Conservation (phyloP, 2,888 invertebrate genomes). For the Lacanobia wlatinum region DNA sequence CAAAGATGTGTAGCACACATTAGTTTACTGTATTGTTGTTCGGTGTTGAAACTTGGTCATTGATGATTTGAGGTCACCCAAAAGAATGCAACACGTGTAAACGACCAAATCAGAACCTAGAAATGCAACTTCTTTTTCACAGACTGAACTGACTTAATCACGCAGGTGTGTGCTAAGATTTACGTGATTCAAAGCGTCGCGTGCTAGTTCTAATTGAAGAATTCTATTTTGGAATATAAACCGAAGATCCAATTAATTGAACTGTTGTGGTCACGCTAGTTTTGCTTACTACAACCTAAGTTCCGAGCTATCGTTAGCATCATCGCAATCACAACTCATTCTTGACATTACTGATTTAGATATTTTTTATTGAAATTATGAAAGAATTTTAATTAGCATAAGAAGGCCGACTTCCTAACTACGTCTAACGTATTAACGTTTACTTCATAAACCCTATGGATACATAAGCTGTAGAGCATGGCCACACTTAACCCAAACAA, state of each 20-base stretch:
- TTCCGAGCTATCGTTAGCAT: constrained; percentile 11
- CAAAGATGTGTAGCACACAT: constrained; percentile 31
- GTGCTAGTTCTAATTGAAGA: constrained; percentile 30
- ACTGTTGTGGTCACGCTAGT: constrained; percentile 35
- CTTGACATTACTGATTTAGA: constrained; percentile 8
- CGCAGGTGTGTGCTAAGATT: constrained; percentile 20
- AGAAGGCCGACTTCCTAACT: not conserved
- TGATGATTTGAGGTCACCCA: constrained; percentile 29
- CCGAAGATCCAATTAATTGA: constrained; percentile 51
- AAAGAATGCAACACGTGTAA: constrained; percentile 14
- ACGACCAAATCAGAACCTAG: constrained; percentile 12
- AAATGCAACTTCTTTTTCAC: constrained; percentile 25
- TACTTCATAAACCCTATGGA: constrained; percentile 1
- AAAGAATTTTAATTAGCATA: constrained; percentile 1
- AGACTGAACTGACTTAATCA: constrained; percentile 13
- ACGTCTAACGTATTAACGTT: not conserved
- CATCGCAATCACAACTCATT: constrained; percentile 15
- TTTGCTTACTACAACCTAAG: constrained; percentile 21
- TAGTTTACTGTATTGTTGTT: constrained; percentile 17
- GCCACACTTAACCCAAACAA: not conserved
- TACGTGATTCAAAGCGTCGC: constrained; percentile 37
- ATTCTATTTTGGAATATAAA: constrained; percentile 23
- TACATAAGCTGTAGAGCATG: not conserved
- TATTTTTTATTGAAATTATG: constrained; percentile 11
- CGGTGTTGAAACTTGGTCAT: constrained; percentile 11